Percentiles rank a stretch among this genome's conserved stretches.
These are phyloP conservation scores for Oreochromis grahami DNA, from an alignment of 2,797 vertebrate genomes.

Conservation along the genomic window DNA sequence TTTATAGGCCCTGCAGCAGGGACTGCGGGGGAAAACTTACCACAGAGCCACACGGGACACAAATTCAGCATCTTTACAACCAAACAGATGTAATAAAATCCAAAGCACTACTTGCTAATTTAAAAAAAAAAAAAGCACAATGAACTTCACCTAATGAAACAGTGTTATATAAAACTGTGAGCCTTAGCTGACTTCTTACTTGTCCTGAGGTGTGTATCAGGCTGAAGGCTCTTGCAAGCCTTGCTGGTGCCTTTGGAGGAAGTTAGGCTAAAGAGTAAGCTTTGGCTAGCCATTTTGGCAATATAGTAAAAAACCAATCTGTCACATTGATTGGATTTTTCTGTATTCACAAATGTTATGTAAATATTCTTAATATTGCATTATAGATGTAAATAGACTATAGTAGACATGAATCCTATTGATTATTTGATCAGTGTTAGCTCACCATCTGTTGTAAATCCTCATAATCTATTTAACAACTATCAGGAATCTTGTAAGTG, in stretches of 20 bases:
- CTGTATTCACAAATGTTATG: not conserved
- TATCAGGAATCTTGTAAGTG: slow-evolving; percentile 52
- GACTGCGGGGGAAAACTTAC: not conserved
- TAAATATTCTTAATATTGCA: slow-evolving; percentile 31
- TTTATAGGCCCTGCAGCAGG: not conserved
- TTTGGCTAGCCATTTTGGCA: slow-evolving; percentile 30
- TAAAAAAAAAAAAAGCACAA: slow-evolving; percentile 59
- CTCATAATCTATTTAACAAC: slow-evolving; percentile 40
- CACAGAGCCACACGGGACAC: not conserved
- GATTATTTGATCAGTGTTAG: slow-evolving; percentile 43
- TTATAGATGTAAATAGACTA: slow-evolving; percentile 30
- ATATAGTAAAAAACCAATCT: slow-evolving; percentile 6
- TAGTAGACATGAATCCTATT: slow-evolving; percentile 17
- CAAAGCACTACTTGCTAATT: slow-evolving; percentile 32
- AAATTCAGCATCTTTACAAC: slow-evolving; percentile 10
- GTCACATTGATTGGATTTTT: slow-evolving; percentile 6
- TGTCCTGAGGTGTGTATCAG: not conserved
- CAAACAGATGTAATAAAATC: not conserved
- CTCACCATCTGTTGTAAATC: slow-evolving; percentile 34
- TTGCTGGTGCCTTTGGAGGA: slow-evolving; percentile 43
- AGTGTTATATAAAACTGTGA: slow-evolving; percentile 14
- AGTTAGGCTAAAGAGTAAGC: slow-evolving; percentile 34
- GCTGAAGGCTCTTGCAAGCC: slow-evolving; percentile 17
- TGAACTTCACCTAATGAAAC: slow-evolving; percentile 2
- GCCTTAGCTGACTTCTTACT: slow-evolving; percentile 29